These are phyloP conservation scores for Loxodonta africana DNA, from an alignment of 2,113 vertebrate species.

Conservation along the genomic window DNA sequence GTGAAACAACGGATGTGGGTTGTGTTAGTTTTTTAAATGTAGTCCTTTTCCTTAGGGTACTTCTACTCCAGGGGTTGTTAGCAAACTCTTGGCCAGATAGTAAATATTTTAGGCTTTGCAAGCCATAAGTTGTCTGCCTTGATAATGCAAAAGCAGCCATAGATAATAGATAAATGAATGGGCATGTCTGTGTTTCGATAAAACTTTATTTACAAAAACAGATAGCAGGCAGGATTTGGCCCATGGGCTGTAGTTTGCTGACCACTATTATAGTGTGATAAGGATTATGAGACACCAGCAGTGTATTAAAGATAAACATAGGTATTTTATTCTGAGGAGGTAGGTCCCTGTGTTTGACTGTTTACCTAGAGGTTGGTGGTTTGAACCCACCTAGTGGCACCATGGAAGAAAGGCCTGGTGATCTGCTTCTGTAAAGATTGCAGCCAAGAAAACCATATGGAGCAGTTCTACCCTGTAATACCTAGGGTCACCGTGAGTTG, in stretches of 20 bases:
- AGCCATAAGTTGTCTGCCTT: background rate
- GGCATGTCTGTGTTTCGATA: too few species aligned
- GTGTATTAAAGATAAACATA: background rate
- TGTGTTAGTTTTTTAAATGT: background rate
- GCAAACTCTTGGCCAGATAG: background rate
- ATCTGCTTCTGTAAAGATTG: background rate
- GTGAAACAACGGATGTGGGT: background rate
- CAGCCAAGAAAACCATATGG: background rate
- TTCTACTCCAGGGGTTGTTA: background rate
- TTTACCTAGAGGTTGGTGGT: background rate
- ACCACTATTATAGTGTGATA: background rate
- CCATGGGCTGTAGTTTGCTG: background rate
- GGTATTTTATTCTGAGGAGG: slow-evolving; percentile 12
- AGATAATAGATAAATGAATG: background rate
- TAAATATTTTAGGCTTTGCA: slow-evolving; percentile 23
- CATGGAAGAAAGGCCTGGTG: background rate
- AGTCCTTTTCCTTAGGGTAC: background rate
- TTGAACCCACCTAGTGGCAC: background rate
- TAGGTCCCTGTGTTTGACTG: background rate
- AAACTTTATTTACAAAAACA: too few species aligned
- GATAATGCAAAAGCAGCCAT: background rate
- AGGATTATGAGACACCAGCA: background rate
- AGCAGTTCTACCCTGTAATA: too few species aligned
- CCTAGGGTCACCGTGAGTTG: too few species aligned
- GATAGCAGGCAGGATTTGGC: background rate